Conservation (phyloP, 37 sponge, comb jelly and placozoan genomes). For the Agelas oroides region DNA sequence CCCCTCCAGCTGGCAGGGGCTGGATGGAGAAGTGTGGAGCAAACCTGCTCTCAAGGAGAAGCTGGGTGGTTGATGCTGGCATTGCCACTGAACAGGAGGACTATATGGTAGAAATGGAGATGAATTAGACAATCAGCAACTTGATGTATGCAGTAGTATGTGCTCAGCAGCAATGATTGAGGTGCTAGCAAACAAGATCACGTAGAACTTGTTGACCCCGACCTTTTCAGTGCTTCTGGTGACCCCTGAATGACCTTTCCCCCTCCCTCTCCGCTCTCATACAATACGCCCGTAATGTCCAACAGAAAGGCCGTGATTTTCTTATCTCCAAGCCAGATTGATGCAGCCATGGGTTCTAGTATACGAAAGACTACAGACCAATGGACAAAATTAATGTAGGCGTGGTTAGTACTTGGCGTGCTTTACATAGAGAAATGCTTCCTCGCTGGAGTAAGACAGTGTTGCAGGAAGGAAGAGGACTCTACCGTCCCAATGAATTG, state of each 20-base stretch:
- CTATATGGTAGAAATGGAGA: conserved; percentile 10
- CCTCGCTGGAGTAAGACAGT: background rate
- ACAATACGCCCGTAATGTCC: conserved; percentile 84
- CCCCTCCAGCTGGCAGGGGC: background rate
- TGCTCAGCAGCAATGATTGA: too few relatives aligned
- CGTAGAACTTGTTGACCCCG: background rate
- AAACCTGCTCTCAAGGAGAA: conserved; percentile 36
- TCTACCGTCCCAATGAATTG: conserved; percentile 53
- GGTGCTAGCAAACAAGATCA: too few relatives aligned
- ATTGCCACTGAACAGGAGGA: conserved; percentile 1
- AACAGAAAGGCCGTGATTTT: conserved; percentile 50
- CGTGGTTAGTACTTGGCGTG: too few relatives aligned
- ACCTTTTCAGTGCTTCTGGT: conserved; percentile 68
- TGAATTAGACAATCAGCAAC: too few relatives aligned
- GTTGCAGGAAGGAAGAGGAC: conserved; percentile 35
- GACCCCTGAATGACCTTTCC: conserved; percentile 71
- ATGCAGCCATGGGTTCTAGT: background rate
- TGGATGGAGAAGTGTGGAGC: conserved; percentile 59
- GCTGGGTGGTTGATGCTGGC: conserved; percentile 22
- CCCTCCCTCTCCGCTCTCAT: conserved; percentile 56
- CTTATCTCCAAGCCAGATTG: background rate
- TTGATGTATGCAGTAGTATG: too few relatives aligned
- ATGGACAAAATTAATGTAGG: too few relatives aligned
- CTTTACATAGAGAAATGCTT: too few relatives aligned
- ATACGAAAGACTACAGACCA: too few relatives aligned